A percentile compares a stretch with the other conserved stretches of the same genome.
These are phyloP conservation scores for Platysternon megacephalum DNA, from an alignment of 2,113 vertebrate genomes.

Conservation along the genomic window DNA sequence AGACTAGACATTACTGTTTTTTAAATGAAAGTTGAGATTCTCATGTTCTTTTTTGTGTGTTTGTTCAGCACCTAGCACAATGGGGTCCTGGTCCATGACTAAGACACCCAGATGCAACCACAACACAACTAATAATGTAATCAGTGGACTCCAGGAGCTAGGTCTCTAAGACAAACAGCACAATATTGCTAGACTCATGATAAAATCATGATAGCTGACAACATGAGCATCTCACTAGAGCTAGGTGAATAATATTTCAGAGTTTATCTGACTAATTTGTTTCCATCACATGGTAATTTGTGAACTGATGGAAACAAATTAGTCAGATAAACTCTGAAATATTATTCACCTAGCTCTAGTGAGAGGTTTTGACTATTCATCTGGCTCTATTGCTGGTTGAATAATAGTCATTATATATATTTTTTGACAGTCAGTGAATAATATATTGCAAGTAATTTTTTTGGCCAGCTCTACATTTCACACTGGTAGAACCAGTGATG, in stretches of 20 bases:
- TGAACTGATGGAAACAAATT: too few species aligned
- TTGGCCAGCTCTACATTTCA: not conserved
- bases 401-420: not conserved
- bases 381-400: slow-evolving; percentile 2
- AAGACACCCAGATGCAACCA: not conserved
- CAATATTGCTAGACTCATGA: not conserved
- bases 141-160: not conserved
- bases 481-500: not conserved
- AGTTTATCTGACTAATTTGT: slow-evolving; percentile 37
- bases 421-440: not conserved
- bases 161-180: not conserved
- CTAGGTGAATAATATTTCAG: slow-evolving; percentile 15
- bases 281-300: slow-evolving; percentile 46
- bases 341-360: too few species aligned
- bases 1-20: not conserved
- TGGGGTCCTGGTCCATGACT: not conserved
- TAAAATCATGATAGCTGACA: not conserved
- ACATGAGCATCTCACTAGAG: not conserved
- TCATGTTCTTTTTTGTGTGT: not conserved
- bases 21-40: not conserved
- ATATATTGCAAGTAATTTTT: not conserved
- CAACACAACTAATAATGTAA: not conserved
- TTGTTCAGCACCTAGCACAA: not conserved
- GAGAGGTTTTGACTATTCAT: too few species aligned
- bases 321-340: too few species aligned